A percentile compares a stretch with the other conserved stretches of the same genome.
These are phyloP conservation scores for Melinaea menophilus DNA, from an alignment of 2,888 invertebrate species.

Conservation along the genomic window DNA sequence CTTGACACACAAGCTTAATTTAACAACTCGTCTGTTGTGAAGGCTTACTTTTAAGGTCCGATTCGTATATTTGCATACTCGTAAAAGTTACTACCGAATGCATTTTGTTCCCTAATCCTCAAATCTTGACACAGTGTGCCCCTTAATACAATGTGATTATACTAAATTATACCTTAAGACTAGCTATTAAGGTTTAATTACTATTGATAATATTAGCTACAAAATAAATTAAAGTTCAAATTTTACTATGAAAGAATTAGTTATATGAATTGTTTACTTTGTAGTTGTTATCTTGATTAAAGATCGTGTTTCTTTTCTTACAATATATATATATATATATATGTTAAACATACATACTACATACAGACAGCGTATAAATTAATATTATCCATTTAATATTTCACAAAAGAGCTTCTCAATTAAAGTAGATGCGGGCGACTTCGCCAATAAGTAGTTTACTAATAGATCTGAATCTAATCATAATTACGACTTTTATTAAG, in stretches of 20 bases:
- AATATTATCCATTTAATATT: too few relatives aligned
- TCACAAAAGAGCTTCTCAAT: too few relatives aligned
- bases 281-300: too few relatives aligned
- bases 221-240: slow-evolving; percentile 37
- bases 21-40: slow-evolving; percentile 50
- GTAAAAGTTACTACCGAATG: slow-evolving; percentile 72
- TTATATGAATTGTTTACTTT: slow-evolving; percentile 35
- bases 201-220: slow-evolving; percentile 12
- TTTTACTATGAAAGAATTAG: slow-evolving; percentile 41
- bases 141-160: slow-evolving; percentile 15
- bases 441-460: too few relatives aligned
- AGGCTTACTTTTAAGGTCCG: slow-evolving; percentile 64
- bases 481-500: too few relatives aligned
- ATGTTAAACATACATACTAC: too few relatives aligned
- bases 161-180: slow-evolving; percentile 8
- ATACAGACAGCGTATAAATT: too few relatives aligned
- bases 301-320: too few relatives aligned
- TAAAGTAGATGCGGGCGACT: too few relatives aligned
- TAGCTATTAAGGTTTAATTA: slow-evolving; percentile 19
- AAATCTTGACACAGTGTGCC: slow-evolving; percentile 51
- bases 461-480: too few relatives aligned
- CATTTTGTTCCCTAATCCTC: slow-evolving; percentile 67
- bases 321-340: too few relatives aligned
- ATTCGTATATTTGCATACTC: slow-evolving; percentile 72
- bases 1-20: slow-evolving; percentile 43